Conservation (phyloP, 1,140 invertebrate genomes). For the Campodea augens region DNA sequence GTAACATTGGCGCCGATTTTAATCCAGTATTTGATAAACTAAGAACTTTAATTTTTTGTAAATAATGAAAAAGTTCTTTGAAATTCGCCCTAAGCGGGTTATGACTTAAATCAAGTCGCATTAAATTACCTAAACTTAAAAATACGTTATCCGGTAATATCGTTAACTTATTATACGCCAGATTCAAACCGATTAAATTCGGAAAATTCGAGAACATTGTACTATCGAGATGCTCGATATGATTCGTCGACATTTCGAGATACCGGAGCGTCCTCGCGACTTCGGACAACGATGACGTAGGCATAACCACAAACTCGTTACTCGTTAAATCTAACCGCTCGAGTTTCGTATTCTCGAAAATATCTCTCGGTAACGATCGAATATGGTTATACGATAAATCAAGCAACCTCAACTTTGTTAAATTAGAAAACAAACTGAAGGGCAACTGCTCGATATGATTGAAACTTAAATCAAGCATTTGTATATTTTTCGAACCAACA, state of each 20-base stretch:
- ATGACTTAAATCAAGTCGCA: slow-evolving; percentile 54
- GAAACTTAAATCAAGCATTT: slow-evolving; percentile 55
- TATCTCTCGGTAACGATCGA: slow-evolving; percentile 49
- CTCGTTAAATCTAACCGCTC: slow-evolving; percentile 59
- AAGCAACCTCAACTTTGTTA: slow-evolving; percentile 50
- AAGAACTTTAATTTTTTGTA: slow-evolving; percentile 54
- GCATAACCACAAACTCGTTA: slow-evolving; percentile 57
- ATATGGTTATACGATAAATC: slow-evolving; percentile 56
- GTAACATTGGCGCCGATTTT: slow-evolving; percentile 45
- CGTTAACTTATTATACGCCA: slow-evolving; percentile 59
- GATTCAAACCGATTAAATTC: slow-evolving; percentile 52
- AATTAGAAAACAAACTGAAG: slow-evolving; percentile 60
- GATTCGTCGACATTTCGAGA: slow-evolving; percentile 57
- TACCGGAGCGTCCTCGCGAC: slow-evolving; percentile 51
- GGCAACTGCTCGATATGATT: slow-evolving; percentile 57
- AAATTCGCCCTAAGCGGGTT: slow-evolving; percentile 70
- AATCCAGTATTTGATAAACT: slow-evolving; percentile 53
- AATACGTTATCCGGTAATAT: slow-evolving; percentile 78
- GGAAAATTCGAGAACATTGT: slow-evolving; percentile 67
- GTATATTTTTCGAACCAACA: slow-evolving; percentile 41
- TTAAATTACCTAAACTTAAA: slow-evolving; percentile 51
- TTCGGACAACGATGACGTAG: slow-evolving; percentile 45
- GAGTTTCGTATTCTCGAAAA: slow-evolving; percentile 53
- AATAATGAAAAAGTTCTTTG: slow-evolving; percentile 72
- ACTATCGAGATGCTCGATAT: slow-evolving; percentile 66